phyloP scores from a whole-genome alignment of 1,140 invertebrate genomes.

The Drosophila obscura region DNA sequence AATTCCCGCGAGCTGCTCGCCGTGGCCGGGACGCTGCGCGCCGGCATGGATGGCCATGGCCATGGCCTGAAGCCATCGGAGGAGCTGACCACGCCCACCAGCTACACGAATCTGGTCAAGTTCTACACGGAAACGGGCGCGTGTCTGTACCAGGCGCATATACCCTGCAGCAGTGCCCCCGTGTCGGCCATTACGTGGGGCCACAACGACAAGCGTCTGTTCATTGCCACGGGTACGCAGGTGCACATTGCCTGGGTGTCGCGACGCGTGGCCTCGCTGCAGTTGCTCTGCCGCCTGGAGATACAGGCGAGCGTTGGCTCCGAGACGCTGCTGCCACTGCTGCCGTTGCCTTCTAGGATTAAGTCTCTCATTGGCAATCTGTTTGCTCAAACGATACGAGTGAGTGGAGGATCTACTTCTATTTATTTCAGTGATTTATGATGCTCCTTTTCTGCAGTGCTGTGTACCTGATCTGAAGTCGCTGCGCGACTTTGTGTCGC shows the following conservation, averaged over 20 bases:
- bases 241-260: slow-evolving; percentile 97
- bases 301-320: slow-evolving; percentile 87
- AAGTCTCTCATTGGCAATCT: slow-evolving; percentile 93
- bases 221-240: slow-evolving; percentile 94
- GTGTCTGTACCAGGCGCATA: slow-evolving; percentile 89
- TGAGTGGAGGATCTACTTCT: slow-evolving; percentile 83
- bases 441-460: slow-evolving; percentile 87
- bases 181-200: slow-evolving; percentile 98
- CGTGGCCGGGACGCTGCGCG: slow-evolving; percentile 90
- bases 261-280: slow-evolving; percentile 93
- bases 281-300: slow-evolving; percentile 92
- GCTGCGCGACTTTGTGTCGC: slow-evolving; percentile 95
- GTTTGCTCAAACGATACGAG: slow-evolving; percentile 97
- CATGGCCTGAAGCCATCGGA: slow-evolving; percentile 47
- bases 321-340: slow-evolving; percentile 86
- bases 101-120: slow-evolving; percentile 85
- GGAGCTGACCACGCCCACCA: slow-evolving; percentile 72
- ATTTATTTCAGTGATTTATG: neutral
- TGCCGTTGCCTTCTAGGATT: slow-evolving; percentile 94
- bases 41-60: slow-evolving; percentile 51
- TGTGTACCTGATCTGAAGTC: slow-evolving; percentile 95
- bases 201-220: slow-evolving; percentile 97
- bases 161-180: slow-evolving; percentile 89
- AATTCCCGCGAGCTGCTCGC: slow-evolving; percentile 96
- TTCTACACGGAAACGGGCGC: slow-evolving; percentile 91